Conservation (phyloP, 2,113 vertebrate genomes). For the Motacilla alba region DNA sequence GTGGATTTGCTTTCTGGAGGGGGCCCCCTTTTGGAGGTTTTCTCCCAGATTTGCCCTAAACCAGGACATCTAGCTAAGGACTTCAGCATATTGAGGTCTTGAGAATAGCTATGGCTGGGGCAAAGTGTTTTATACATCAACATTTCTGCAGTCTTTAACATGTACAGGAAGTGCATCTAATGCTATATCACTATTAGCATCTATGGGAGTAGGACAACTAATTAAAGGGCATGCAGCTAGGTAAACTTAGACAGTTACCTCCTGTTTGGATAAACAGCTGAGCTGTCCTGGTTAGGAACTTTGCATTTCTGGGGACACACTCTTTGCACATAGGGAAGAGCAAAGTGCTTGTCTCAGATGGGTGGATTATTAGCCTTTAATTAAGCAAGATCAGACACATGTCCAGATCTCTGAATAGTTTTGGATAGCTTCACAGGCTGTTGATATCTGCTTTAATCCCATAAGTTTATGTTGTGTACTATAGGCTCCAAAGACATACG, state of each 20-base stretch:
- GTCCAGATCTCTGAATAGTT: neutral
- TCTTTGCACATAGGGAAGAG: neutral
- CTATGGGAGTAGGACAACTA: neutral
- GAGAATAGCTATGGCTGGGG: neutral
- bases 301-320: neutral
- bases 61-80: too few species aligned
- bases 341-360: neutral
- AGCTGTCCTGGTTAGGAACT: neutral
- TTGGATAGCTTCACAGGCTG: neutral
- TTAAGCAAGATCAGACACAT: neutral
- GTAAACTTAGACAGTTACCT: neutral
- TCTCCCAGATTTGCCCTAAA: too few species aligned
- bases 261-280: neutral
- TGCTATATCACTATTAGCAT: neutral
- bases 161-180: neutral
- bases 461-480: neutral
- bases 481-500: neutral
- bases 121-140: neutral
- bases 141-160: neutral
- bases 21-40: too few species aligned
- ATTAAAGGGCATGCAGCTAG: neutral
- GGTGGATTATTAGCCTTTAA: neutral
- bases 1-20: too few species aligned
- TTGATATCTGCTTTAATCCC: neutral
- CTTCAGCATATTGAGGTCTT: neutral